These are phyloP conservation scores for Nephila pilipes DNA, from an alignment of 1,140 invertebrate species.

Conservation along the genomic window DNA sequence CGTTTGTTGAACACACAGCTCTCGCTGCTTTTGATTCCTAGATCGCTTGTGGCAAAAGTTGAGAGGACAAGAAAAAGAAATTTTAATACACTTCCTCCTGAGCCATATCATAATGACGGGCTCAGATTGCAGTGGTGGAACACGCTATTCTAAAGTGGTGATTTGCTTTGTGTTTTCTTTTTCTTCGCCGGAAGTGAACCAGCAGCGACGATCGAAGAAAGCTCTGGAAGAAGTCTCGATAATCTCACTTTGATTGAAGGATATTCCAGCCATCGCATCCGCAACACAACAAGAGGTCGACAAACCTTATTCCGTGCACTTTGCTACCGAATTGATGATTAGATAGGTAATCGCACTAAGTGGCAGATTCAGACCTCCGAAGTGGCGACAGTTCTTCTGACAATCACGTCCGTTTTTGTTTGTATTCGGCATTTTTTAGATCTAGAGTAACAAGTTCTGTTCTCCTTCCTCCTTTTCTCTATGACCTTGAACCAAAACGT, in stretches of 20 bases:
- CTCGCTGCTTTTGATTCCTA: neutral
- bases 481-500: too few relatives aligned
- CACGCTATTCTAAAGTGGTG: neutral
- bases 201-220: neutral
- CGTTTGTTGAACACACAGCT: neutral
- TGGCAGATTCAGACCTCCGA: slow-evolving; percentile 6
- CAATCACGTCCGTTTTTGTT: neutral
- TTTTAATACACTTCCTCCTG: slow-evolving; percentile 17
- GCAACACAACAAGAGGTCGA: neutral
- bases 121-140: neutral
- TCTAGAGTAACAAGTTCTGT: neutral
- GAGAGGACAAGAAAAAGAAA: neutral
- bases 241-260: neutral
- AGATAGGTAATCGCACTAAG: slow-evolving; percentile 45
- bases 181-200: neutral
- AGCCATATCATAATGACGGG: slow-evolving; percentile 10
- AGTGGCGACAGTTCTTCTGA: neutral
- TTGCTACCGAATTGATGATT: slow-evolving; percentile 47
- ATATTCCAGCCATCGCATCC: neutral
- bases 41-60: neutral
- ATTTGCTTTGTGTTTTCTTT: neutral
- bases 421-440: neutral
- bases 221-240: neutral
- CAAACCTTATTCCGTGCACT: slow-evolving; percentile 29
- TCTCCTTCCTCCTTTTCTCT: neutral